Base-by-base conservation (phyloP, 2,113 vertebrate genomes). In the Zingel zingel region DNA sequence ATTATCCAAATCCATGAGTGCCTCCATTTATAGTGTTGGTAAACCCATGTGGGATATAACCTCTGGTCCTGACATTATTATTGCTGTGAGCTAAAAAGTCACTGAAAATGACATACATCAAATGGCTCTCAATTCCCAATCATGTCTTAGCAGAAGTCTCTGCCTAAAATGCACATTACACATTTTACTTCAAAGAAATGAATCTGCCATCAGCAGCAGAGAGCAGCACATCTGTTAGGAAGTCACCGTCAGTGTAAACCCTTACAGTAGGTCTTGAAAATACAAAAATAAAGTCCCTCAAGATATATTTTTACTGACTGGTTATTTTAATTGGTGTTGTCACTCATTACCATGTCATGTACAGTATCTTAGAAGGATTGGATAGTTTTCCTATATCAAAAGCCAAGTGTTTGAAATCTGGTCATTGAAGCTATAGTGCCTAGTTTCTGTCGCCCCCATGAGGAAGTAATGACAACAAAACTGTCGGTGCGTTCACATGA, bases 41-140 rank as follows among this genome's bases (percentile, higher is more conserved):
- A 16, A 71, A 61, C 33, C 4, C 16, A 47, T 48, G 39, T 66
- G 48, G 73, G 61, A 78, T 73, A 36, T 56, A 76, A 79, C 72
- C 74, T 70, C 57, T 74, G 54, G 48, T 75, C 79, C 54, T 67
- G 48, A 64, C 78, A 15, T 50, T 76, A 76, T 73, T 61, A 54
- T 43, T 23, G 36, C 78, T 68, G n/a, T 4, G 50, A 81, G 69
- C 59, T 43, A 73, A 50, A 86, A n/a, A 67, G 67, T 53, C 64
- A 19, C 82, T 83, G 68, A 56, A 74, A 71, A 85, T 50, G 43
- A 87, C 51, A 67, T 11, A 43, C 58, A 84, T 82, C 47, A 76
- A 65, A 71, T 71, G 23, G 43, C 56, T 83, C 70, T 72, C 56
- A 43, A 21, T 45, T 73, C 58, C 61, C 21, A 27, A 47, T 67